Conservation (phyloP, 2,113 vertebrate species). For the Anas platyrhynchos region DNA sequence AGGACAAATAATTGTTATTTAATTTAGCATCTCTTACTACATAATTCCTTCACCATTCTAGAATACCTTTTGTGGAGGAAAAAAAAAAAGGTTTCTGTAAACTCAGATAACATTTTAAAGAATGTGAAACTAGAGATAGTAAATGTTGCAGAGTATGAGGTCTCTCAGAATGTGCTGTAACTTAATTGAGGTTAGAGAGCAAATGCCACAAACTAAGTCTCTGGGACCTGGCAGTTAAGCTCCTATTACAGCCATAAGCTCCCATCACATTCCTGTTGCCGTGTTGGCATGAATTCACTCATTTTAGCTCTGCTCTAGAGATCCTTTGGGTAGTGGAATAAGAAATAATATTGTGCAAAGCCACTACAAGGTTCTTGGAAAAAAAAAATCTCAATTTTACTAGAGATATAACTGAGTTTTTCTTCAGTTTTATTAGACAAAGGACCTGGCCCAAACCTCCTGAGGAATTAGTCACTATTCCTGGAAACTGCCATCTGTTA, state of each 20-base stretch:
- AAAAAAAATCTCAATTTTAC: not conserved
- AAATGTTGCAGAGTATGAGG: not conserved
- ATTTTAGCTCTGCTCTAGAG: not conserved
- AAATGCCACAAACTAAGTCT: not conserved
- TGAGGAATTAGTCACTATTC: not conserved
- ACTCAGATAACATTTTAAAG: not conserved
- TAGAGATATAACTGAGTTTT: not conserved
- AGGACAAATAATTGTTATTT: not conserved
- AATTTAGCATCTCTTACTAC: not conserved
- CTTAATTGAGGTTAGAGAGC: not conserved
- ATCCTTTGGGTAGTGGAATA: not conserved
- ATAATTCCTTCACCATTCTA: not conserved
- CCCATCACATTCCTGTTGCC: not conserved
- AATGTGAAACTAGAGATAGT: not conserved
- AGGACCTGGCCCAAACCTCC: not conserved
- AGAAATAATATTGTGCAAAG: not conserved
- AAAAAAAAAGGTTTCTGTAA: not conserved
- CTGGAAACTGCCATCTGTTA: conserved; percentile 11
- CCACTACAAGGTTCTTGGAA: not conserved
- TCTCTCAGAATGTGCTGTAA: not conserved
- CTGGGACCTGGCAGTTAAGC: not conserved
- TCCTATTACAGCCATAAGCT: not conserved
- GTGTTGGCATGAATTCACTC: not conserved
- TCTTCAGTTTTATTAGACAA: not conserved
- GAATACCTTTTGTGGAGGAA: not conserved